These are phyloP conservation scores for Scolopax rusticola DNA, from an alignment of 2,797 vertebrate species.

Conservation along the genomic window DNA sequence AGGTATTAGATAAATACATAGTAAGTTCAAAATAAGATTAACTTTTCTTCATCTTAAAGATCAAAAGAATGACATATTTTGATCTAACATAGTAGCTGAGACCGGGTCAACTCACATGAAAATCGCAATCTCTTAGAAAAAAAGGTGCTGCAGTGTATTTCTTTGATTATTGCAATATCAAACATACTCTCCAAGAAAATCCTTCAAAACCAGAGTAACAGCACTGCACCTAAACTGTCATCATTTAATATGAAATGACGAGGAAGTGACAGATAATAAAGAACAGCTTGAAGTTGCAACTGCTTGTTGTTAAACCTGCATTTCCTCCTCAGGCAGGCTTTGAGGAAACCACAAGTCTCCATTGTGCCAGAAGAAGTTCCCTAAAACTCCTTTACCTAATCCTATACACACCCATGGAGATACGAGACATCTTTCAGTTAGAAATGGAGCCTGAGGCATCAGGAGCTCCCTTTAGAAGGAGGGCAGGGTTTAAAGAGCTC, in stretches of 20 bases:
- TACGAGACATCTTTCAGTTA: neutral
- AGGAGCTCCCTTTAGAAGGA: neutral
- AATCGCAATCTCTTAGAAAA: neutral
- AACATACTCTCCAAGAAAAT: neutral
- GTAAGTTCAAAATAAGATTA: neutral
- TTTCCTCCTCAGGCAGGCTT: neutral
- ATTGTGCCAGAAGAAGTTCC: neutral
- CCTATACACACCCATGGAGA: neutral
- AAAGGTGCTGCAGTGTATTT: neutral
- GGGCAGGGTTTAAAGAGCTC: neutral
- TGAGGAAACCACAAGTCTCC: neutral
- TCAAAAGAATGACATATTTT: neutral
- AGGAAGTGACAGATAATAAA: constrained; percentile 28
- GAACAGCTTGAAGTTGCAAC: neutral
- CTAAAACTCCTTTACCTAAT: neutral
- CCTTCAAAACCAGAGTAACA: neutral
- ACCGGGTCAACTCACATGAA: neutral
- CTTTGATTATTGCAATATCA: constrained; percentile 44
- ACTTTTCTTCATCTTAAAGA: neutral
- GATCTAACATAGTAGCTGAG: neutral
- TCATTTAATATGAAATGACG: neutral
- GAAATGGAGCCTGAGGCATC: neutral
- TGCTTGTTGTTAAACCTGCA: constrained; percentile 6
- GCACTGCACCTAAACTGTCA: neutral
- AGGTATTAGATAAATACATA: neutral